Conservation (phyloP, 2,113 vertebrate genomes). For the Channa argus region DNA sequence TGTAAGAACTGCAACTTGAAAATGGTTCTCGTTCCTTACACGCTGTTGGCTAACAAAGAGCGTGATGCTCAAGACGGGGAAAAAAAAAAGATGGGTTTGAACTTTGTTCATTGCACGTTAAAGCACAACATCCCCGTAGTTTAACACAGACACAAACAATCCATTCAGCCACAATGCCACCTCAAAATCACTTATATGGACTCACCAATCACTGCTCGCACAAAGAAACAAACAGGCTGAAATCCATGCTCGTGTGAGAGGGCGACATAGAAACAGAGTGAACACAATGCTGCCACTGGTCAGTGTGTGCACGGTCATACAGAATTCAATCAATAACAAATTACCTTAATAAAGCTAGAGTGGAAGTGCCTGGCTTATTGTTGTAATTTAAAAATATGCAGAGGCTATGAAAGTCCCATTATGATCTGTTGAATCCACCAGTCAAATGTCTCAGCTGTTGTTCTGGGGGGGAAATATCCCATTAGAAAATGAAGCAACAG, state of each 20-base stretch:
- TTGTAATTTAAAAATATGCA: slow-evolving; percentile 27
- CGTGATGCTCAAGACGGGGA: background rate
- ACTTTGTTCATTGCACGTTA: slow-evolving; percentile 60
- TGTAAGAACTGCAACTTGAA: slow-evolving; percentile 85
- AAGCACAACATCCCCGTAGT: slow-evolving; percentile 74
- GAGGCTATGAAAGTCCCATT: slow-evolving; percentile 18
- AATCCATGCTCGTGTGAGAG: slow-evolving; percentile 8
- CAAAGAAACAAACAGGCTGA: slow-evolving; percentile 41
- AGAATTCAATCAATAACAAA: slow-evolving; percentile 57
- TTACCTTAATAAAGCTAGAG: slow-evolving; percentile 53
- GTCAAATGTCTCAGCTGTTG: slow-evolving; percentile 43
- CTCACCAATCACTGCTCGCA: slow-evolving; percentile 41
- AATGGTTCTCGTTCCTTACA: slow-evolving; percentile 74
- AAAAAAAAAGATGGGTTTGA: slow-evolving; percentile 1
- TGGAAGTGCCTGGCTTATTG: slow-evolving; percentile 32
- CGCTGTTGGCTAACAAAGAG: slow-evolving; percentile 28
- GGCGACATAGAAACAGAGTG: slow-evolving; percentile 24
- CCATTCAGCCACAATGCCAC: slow-evolving; percentile 68
- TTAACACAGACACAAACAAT: slow-evolving; percentile 66
- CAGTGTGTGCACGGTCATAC: slow-evolving; percentile 3
- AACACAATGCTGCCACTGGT: slow-evolving; percentile 24
- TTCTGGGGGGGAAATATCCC: slow-evolving; percentile 16
- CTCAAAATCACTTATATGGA: slow-evolving; percentile 52
- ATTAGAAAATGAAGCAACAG: slow-evolving; percentile 47
- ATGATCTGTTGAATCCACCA: slow-evolving; percentile 25